Percentiles rank a stretch among this genome's conserved stretches.
Conservation (phyloP, 2,797 vertebrate genomes). For the Mormyrops boulengeri region DNA sequence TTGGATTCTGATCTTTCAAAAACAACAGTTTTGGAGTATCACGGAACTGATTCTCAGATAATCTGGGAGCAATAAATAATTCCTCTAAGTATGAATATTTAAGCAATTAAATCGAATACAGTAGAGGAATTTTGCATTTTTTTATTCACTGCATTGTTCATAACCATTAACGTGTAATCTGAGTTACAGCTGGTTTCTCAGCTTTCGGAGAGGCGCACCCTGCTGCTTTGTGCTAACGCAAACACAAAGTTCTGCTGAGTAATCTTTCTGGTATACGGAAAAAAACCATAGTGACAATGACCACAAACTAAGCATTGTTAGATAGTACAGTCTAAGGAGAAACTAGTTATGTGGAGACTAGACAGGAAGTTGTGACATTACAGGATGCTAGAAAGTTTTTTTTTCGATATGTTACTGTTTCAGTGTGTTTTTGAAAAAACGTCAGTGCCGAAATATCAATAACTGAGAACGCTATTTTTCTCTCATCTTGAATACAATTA, state of each 20-base stretch:
- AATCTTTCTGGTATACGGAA: conserved; percentile 17
- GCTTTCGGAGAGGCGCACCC: conserved; percentile 34
- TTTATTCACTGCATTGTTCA: background rate
- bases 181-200: conserved; percentile 37
- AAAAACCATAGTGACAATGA: background rate
- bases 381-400: background rate
- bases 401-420: background rate
- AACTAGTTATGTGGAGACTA: background rate
- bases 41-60: background rate
- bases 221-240: conserved; percentile 25
- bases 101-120: background rate
- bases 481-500: background rate
- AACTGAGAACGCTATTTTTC: background rate
- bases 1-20: conserved; percentile 36
- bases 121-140: background rate
- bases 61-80: background rate
- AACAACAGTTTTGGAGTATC: conserved; percentile 21
- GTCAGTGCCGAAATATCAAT: background rate
- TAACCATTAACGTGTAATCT: conserved; percentile 32
- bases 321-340: background rate
- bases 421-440: background rate
- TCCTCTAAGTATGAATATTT: background rate
- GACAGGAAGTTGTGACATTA: background rate
- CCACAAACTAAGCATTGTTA: background rate
- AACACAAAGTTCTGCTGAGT: conserved; percentile 16